Percentiles rank a stretch among this genome's conserved stretches.
These are phyloP conservation scores for Plodia interpunctella DNA, from an alignment of 1,140 invertebrate genomes.

Conservation along the genomic window DNA sequence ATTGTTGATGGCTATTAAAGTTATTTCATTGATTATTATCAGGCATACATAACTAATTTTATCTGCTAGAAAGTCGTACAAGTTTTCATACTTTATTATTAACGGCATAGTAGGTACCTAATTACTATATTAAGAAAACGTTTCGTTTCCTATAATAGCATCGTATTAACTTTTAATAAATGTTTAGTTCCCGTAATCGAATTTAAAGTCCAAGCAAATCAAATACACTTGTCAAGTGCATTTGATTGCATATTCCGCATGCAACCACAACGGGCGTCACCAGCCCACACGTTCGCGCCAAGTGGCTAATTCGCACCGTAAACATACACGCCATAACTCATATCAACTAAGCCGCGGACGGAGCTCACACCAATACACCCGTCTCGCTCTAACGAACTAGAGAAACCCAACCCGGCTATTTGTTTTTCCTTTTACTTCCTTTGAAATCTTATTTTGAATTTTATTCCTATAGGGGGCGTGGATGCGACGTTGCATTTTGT, in stretches of 20 bases:
- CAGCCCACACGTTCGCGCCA: conserved; percentile 53
- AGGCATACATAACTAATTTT: too few relatives aligned
- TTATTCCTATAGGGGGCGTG: conserved; percentile 72
- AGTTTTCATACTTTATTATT: too few relatives aligned
- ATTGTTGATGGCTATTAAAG: too few relatives aligned
- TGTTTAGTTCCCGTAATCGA: conserved; percentile 28
- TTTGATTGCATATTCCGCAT: conserved; percentile 40
- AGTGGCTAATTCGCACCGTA: conserved; percentile 71
- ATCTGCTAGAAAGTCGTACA: too few relatives aligned
- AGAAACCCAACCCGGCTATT: conserved; percentile 58
- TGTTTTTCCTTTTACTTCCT: conserved; percentile 70
- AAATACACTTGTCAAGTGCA: conserved; percentile 18
- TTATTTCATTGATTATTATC: too few relatives aligned
- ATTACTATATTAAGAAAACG: too few relatives aligned
- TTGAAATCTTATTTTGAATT: conserved; percentile 75
- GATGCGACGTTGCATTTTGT: conserved; percentile 64
- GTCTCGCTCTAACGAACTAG: conserved; percentile 65
- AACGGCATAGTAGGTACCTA: too few relatives aligned
- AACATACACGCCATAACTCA: conserved; percentile 72
- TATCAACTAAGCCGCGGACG: conserved; percentile 59
- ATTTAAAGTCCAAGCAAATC: conserved; percentile 16
- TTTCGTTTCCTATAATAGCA: too few relatives aligned
- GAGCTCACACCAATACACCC: conserved; percentile 39
- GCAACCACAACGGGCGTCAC: conserved; percentile 46
- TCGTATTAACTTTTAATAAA: neutral